Evolutionary conservation across 2,888 invertebrate genomes (phyloP), one percentile per base, ranked within the genome.

Genomic region (Drosophila planitibia): DNA sequence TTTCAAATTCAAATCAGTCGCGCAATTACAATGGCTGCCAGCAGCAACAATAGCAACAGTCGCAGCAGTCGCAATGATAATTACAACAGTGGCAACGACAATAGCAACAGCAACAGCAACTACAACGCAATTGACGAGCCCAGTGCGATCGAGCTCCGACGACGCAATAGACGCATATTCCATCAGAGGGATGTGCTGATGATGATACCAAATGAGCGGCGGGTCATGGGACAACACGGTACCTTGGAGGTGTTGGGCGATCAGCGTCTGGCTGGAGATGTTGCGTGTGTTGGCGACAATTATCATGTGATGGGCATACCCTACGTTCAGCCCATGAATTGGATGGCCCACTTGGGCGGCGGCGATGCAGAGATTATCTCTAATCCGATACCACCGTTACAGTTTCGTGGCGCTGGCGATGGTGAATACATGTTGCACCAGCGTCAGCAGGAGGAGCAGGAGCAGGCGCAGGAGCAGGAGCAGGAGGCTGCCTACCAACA

Each of bases 1-100:
- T 58, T 64, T 37, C 39, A 82, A 82, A 79, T 79, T 79, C 60
- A 73, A 82, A 73, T 62, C 82, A 68, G 53, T 68, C 62, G 58
- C 41, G 35, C 63, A 66, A 73, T 55, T 65, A 55, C 79, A 79
- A 79, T 78, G 69, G 69, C 79, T 62, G 53, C 82, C 53, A 82
- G 61, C 62, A 69, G 59, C 68, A 77, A 49, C 60, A 81, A 51
- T 25, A 76, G 25, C 61, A 69, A 16, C 9, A 79, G 14, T n/a
- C 25, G 9, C 44, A 39, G 4, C 53, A 49, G 14, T 2, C 25
- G 6, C 49, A 59, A 4, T 12, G 53, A 28, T 33, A 47, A 22
- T 25, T 35, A 30, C 25, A 35, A 19, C 41, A 61, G 14, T 57
- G 37, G 6, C 39, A 61, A n/a, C 25, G 33, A 5, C 37, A 19